phyloP scores from a whole-genome alignment of 2,797 vertebrate genomes.

The Clarias platycephalus region DNA sequence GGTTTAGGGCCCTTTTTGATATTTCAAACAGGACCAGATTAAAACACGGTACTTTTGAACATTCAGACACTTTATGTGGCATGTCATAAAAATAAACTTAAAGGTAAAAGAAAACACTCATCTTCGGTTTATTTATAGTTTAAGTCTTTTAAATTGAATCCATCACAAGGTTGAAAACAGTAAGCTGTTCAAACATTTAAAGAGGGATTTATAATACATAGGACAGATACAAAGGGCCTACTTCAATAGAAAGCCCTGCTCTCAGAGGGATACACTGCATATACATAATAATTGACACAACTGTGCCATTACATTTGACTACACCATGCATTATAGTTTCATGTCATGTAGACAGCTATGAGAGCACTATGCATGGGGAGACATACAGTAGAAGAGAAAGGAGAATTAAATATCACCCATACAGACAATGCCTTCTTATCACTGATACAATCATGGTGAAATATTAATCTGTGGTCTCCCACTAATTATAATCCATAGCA shows the following conservation, averaged over 20 bases:
- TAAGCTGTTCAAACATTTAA: constrained; percentile 41
- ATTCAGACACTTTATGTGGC: constrained; percentile 60
- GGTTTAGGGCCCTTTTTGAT: constrained; percentile 69
- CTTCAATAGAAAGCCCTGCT: constrained; percentile 19
- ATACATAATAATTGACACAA: constrained; percentile 42
- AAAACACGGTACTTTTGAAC: constrained; percentile 70
- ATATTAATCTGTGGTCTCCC: constrained; percentile 72
- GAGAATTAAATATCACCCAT: constrained; percentile 69
- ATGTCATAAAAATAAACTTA: constrained; percentile 72
- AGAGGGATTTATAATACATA: constrained; percentile 41
- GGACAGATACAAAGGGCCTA: constrained; percentile 23
- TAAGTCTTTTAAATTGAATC: constrained; percentile 56
- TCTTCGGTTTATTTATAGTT: constrained; percentile 63
- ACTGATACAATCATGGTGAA: constrained; percentile 72
- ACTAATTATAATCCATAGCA: constrained; percentile 74
- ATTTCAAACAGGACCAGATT: constrained; percentile 73
- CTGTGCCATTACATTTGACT: constrained; percentile 61
- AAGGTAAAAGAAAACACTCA: constrained; percentile 61
- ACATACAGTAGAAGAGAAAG: constrained; percentile 32
- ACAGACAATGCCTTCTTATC: constrained; percentile 62
- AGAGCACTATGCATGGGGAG: constrained; percentile 52
- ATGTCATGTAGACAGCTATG: constrained; percentile 57
- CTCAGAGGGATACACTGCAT: constrained; percentile 24
- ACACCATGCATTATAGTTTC: constrained; percentile 70
- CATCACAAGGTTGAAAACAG: constrained; percentile 49